Base-by-base conservation (phyloP, 2,888 invertebrate species). In the Hartigia nigra region DNA sequence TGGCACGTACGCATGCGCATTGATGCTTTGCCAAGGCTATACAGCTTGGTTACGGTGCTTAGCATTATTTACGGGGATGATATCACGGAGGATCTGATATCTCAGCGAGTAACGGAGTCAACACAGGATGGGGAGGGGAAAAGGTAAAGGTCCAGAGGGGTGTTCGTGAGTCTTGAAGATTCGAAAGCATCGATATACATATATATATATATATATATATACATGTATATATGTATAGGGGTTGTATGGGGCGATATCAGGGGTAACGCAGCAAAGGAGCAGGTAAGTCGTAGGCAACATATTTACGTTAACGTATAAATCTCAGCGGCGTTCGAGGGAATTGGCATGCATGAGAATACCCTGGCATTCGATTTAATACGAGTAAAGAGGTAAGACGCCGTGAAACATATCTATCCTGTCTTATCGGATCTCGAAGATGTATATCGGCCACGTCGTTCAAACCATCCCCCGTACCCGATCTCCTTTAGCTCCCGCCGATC, bases 271-370 rank as follows among this genome's bases (percentile, higher is more conserved):
- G 72, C 55, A 55, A 23, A 55, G 55, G 55, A 55, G 55, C 55
- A 34, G 72, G 72, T 72, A 72, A 72, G 31, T 72, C 72, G 72
- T 72, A 72, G 83, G 83, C 86, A 88, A 89, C 89, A 88, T 90
- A 88, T 89, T 88, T 87, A 89, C 89, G 88, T 88, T 87, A 86
- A 89, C 87, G 88, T 84, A 91, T 91, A 91, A 91, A 91, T 91
- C 91, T 90, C 86, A 82, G 75, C 80, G 79, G 77, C 79, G 77
- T 79, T 81, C 77, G 84, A 83, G 82, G 86, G 86, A 90, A 91
- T 91, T 91, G 91, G 90, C 90, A 91, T 91, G 91, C 91, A 91
- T 90, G 90, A 91, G 89, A 90, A 90, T 88, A 87, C 86, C 87
- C 82, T 87, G 88, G 90, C 88, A 86, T 90, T 90, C 90, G 90